phyloP scores from a whole-genome alignment of 2,113 vertebrate species.

The Salvator merianae region DNA sequence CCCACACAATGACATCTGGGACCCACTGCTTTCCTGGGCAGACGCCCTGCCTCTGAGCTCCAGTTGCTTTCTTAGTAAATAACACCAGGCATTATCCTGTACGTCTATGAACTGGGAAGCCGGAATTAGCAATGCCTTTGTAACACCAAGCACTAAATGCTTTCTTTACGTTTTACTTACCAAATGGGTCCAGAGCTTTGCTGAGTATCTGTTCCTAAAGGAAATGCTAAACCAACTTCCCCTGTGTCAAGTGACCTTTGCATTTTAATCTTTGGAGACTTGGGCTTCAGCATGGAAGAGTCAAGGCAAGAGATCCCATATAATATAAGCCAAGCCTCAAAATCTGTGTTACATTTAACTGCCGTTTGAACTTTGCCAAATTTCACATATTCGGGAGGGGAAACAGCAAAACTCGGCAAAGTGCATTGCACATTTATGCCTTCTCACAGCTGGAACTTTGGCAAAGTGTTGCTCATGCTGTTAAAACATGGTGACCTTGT shows the following conservation, averaged over 20 bases:
- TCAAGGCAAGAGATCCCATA: background rate
- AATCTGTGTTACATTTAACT: background rate
- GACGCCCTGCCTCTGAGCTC: too few relatives aligned
- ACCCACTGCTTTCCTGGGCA: too few relatives aligned
- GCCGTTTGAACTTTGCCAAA: accelerated
- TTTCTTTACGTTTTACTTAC: too few relatives aligned
- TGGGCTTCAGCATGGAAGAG: background rate
- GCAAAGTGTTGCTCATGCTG: conserved; percentile 76
- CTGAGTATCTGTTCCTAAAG: conserved; percentile 34
- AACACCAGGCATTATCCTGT: background rate
- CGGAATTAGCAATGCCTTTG: background rate
- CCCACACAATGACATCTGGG: too few relatives aligned
- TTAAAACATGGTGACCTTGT: conserved; percentile 80
- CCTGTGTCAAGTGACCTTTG: conserved; percentile 25
- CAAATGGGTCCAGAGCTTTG: background rate
- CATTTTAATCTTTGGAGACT: conserved; percentile 26
- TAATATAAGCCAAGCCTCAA: accelerated
- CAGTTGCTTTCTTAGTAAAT: too few relatives aligned
- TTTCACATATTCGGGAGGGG: conserved; percentile 7
- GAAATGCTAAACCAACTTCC: conserved; percentile 22
- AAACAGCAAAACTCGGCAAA: conserved; percentile 10
- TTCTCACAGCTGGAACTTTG: conserved; percentile 90
- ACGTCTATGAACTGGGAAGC: background rate
- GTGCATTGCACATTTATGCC: conserved; percentile 71
- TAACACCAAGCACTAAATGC: too few relatives aligned